Evolutionary conservation across 1,140 invertebrate species (phyloP).

Genomic region (Psilanteris sp.): DNA sequence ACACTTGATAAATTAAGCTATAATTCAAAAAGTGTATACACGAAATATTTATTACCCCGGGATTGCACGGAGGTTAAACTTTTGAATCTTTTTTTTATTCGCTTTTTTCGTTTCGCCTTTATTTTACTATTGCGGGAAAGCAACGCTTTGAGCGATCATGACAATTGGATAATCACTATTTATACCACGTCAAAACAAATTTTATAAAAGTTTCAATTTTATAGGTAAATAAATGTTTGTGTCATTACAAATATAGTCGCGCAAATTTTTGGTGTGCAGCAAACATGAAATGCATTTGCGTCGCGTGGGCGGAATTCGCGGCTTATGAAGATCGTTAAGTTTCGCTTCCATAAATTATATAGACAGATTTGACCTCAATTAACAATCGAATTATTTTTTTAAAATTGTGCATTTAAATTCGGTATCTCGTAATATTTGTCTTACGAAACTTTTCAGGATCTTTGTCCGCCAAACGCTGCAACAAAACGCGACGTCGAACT

Average conservation of each 20-base stretch:
- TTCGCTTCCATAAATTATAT: not conserved
- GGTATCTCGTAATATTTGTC: not conserved
- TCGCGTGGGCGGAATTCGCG: conserved; percentile 26
- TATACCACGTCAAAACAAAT: conserved; percentile 33
- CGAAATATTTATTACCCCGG: conserved; percentile 48
- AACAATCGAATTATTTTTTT: conserved; percentile 27
- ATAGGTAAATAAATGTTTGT: conserved; percentile 57
- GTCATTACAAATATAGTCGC: conserved; percentile 55
- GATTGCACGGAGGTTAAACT: conserved; percentile 27
- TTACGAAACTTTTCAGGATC: not conserved
- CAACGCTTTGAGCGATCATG: conserved; percentile 43
- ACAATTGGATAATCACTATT: conserved; percentile 52
- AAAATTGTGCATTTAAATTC: conserved; percentile 1
- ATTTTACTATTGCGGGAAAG: not conserved
- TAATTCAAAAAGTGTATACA: conserved; percentile 62
- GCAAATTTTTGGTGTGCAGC: conserved; percentile 59
- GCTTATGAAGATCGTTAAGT: conserved; percentile 7
- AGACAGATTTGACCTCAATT: too few relatives aligned
- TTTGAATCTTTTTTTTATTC: not conserved
- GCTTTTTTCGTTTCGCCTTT: not conserved
- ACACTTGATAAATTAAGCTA: conserved; percentile 60
- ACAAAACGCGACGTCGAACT: conserved; percentile 38
- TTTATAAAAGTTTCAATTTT: conserved; percentile 62
- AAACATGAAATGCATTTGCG: conserved; percentile 43
- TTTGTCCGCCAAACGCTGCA: conserved; percentile 15